Conservation (phyloP, 2,113 vertebrate genomes). For the Gavia stellata region DNA sequence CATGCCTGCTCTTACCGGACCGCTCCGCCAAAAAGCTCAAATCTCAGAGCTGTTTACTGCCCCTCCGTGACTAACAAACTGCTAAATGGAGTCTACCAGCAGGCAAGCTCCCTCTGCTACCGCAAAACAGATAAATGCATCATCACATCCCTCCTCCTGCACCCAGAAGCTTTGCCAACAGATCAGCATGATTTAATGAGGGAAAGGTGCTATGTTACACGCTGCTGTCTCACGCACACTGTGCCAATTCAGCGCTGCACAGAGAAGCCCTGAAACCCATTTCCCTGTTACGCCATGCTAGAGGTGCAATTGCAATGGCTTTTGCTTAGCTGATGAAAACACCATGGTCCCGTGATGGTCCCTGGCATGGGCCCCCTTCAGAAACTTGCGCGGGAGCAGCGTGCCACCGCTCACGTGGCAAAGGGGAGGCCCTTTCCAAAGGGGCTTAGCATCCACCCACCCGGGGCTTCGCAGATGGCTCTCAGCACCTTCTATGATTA, state of each 20-base stretch:
- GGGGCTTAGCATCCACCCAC: background rate
- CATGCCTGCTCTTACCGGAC: background rate
- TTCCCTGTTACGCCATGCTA: background rate
- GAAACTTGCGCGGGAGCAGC: background rate
- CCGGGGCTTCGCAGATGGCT: fast-evolving
- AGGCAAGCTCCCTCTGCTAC: background rate
- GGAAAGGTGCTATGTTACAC: background rate
- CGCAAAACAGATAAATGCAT: background rate
- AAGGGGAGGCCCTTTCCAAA: background rate
- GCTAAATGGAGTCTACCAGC: background rate
- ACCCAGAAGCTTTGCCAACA: background rate
- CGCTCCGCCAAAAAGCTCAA: background rate
- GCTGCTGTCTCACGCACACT: fast-evolving
- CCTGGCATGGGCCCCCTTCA: background rate
- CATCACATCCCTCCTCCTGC: background rate
- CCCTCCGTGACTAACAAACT: background rate
- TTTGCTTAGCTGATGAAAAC: background rate
- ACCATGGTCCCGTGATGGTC: fast-evolving
- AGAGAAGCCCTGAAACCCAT: background rate
- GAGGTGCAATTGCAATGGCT: background rate
- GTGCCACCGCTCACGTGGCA: fast-evolving
- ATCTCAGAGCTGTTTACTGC: background rate
- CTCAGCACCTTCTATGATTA: background rate
- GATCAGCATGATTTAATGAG: background rate
- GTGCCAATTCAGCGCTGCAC: fast-evolving